Conservation (phyloP, 2,113 vertebrate genomes). For the Cottus gobio region DNA sequence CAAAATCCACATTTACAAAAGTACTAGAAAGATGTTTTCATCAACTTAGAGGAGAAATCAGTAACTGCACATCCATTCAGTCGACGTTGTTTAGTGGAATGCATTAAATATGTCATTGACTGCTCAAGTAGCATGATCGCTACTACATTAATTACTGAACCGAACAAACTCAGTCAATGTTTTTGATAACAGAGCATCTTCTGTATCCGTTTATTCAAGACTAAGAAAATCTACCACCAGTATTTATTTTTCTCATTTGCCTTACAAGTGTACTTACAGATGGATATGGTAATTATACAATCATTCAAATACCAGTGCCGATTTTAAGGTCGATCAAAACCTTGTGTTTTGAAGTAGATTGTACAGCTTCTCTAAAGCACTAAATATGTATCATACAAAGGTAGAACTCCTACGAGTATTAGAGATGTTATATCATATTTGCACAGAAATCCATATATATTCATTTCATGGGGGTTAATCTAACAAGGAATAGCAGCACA, state of each 20-base stretch:
- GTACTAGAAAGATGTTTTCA: background rate
- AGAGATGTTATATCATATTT: background rate
- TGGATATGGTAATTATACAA: too few species aligned
- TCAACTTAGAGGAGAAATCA: background rate
- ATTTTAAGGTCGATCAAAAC: background rate
- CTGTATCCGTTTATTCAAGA: too few species aligned
- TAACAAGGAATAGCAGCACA: background rate
- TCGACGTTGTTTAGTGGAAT: background rate
- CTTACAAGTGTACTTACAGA: too few species aligned
- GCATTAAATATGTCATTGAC: background rate
- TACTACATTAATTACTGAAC: background rate
- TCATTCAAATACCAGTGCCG: background rate
- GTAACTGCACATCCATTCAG: background rate
- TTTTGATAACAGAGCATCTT: background rate
- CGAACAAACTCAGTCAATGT: background rate
- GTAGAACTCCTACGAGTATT: background rate
- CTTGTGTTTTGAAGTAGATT: background rate
- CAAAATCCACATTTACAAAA: background rate
- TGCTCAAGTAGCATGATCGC: background rate
- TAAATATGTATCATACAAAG: background rate
- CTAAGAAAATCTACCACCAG: too few species aligned
- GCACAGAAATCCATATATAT: background rate
- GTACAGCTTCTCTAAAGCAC: background rate
- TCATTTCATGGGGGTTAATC: background rate
- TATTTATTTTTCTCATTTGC: too few species aligned